Conservation (phyloP, 2,888 invertebrate genomes). For the Acleris sparsana region DNA sequence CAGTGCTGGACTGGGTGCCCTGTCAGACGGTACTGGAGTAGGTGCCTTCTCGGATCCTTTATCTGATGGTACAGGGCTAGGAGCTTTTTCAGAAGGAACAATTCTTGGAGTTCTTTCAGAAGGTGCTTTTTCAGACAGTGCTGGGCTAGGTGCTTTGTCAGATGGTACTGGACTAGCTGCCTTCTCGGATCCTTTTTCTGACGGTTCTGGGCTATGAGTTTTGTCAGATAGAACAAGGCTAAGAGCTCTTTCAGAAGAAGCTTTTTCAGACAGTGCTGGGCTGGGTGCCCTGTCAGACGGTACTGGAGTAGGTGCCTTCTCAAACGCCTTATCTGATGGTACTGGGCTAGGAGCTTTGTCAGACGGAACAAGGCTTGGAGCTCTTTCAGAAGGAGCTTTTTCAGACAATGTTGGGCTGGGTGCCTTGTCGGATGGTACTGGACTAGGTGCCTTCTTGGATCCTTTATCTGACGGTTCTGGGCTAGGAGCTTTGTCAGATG, state of each 20-base stretch:
- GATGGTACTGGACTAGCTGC: neutral
- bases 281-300: constrained; percentile 21
- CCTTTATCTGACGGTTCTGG: constrained; percentile 8
- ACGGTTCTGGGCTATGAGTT: constrained; percentile 13
- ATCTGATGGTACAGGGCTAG: neutral
- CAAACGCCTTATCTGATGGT: constrained; percentile 22
- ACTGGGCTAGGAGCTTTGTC: constrained; percentile 22
- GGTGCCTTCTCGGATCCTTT: constrained; percentile 2
- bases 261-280: neutral
- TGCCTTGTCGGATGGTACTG: constrained; percentile 18
- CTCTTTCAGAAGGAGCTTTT: constrained; percentile 35
- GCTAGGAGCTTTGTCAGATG: neutral
- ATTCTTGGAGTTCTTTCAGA: neutral
- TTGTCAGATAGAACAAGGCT: constrained; percentile 23
- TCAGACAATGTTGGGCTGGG: constrained; percentile 34
- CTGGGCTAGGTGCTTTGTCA: constrained; percentile 2
- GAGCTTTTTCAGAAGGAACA: constrained; percentile 26
- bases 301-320: constrained; percentile 17
- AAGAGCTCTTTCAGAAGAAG: constrained; percentile 24
- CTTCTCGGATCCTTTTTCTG: constrained; percentile 20
- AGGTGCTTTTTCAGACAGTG: neutral
- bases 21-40: neutral
- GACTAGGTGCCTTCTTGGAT: constrained; percentile 33
- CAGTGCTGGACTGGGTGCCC: neutral
- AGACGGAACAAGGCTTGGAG: constrained; percentile 12